phyloP scores from a whole-genome alignment of 2,113 vertebrate genomes.

The Podarcis muralis region DNA sequence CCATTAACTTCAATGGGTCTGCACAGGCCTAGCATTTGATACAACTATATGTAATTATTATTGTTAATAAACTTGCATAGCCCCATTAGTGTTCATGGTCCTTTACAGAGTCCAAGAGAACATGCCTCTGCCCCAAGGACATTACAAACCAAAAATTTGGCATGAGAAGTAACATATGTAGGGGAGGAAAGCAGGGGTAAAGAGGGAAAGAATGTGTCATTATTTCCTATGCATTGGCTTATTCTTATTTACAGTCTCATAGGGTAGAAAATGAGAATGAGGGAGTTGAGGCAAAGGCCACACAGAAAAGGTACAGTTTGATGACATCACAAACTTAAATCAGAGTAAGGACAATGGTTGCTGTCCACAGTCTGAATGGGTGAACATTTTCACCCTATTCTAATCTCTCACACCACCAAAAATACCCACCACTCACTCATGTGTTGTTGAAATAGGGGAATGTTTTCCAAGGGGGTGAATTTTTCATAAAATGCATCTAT shows the following conservation, averaged over 20 bases:
- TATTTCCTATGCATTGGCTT: too few relatives aligned
- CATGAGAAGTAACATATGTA: not conserved
- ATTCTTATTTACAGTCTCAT: not conserved
- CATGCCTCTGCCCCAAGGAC: too few relatives aligned
- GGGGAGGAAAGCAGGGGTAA: not conserved
- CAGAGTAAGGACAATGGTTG: not conserved
- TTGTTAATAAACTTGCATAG: too few relatives aligned
- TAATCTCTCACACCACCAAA: not conserved
- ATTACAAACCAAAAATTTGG: too few relatives aligned
- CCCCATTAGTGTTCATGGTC: too few relatives aligned
- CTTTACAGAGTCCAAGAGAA: too few relatives aligned
- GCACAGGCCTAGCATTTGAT: too few relatives aligned
- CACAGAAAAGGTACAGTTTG: not conserved
- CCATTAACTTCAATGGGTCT: too few relatives aligned
- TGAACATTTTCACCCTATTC: not conserved
- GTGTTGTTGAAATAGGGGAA: not conserved
- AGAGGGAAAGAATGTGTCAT: not conserved
- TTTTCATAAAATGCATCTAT: too few relatives aligned
- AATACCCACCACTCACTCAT: not conserved
- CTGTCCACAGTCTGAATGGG: not conserved
- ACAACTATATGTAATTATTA: too few relatives aligned
- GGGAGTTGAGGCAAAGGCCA: not conserved
- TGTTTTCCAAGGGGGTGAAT: not conserved
- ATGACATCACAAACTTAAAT: not conserved
- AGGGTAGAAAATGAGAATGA: not conserved